Percentiles rank a stretch among this genome's conserved stretches.
phyloP scores from a whole-genome alignment of 2,888 invertebrate genomes.

The Drosophila mettleri region DNA sequence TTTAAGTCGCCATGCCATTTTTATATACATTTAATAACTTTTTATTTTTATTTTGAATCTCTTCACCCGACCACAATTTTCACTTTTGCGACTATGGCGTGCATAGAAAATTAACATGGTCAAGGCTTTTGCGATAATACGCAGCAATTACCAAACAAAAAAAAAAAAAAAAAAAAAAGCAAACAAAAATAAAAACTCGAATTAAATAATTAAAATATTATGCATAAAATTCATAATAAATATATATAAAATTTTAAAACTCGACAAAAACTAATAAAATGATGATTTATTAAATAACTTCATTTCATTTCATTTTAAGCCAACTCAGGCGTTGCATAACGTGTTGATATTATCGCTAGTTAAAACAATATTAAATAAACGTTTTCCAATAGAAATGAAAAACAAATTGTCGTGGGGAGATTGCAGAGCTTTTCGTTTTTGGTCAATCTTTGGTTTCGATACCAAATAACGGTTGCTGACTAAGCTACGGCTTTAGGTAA shows the following conservation, averaged over 20 bases:
- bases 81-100: constrained; percentile 58
- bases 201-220: constrained; percentile 69
- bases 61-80: constrained; percentile 50
- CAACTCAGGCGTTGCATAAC: constrained; percentile 12
- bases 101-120: constrained; percentile 63
- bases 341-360: neutral
- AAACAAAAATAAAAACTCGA: constrained; percentile 29
- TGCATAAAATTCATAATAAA: constrained; percentile 24
- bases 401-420: neutral
- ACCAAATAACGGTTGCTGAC: constrained; percentile 47
- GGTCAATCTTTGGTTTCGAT: constrained; percentile 40
- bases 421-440: constrained; percentile 17
- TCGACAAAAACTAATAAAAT: constrained; percentile 22
- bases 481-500: constrained; percentile 27
- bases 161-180: constrained; percentile 28
- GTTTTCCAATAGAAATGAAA: neutral
- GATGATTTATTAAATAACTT: constrained; percentile 20
- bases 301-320: constrained; percentile 5
- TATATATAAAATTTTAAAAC: constrained; percentile 8
- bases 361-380: neutral
- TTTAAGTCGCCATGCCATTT: constrained; percentile 18
- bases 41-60: constrained; percentile 35
- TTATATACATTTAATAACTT: too few relatives aligned
- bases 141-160: constrained; percentile 44
- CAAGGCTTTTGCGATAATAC: constrained; percentile 61